Base-by-base conservation (phyloP, 2,888 invertebrate genomes). In the Folsomia manolachei region DNA sequence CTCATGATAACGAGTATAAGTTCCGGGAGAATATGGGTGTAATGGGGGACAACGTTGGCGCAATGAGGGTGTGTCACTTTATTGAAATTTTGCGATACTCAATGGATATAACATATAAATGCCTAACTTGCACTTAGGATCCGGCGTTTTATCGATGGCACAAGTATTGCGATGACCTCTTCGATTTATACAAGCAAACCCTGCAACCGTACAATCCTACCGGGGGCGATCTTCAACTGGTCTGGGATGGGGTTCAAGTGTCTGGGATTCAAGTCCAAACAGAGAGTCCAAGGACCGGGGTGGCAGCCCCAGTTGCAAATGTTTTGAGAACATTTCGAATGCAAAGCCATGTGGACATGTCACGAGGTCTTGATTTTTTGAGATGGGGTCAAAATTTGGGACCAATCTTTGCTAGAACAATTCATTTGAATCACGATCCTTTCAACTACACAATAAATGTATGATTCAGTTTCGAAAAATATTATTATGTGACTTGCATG, bases 101-200 rank as follows among this genome's bases (percentile, higher is more conserved):
- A n/a, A n/a, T n/a, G n/a, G n/a, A n/a, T n/a, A n/a, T n/a, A n/a
- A n/a, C n/a, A n/a, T n/a, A n/a, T n/a, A n/a, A n/a, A n/a, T n/a
- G n/a, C n/a, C n/a, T n/a, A n/a, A n/a, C n/a, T n/a, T n/a, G n/a
- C n/a, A n/a, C n/a, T n/a, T n/a, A n/a, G n/a, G 94, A 94, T 84
- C 93, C 94, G 0, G 84, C 91, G 24, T 94, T 94, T 86, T 94
- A 93, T 85, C 89, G 91, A 82, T 93, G 91, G 91, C 94, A 94
- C 82, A 87, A 90, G 0, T 90, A 88, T 82, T 86, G 93, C 25
- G 91, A 94, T 81, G 90, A 91, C 78, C 85, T 94, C 27, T 93
- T 93, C 87, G 87, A 88, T 79, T 87, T 89, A 77, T 89, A 90
- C 84, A 93, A 94, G 84, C 85, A 86, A 74, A 89, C 89, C 18